Conservation (phyloP, 2,113 vertebrate genomes). For the Sander vitreus region DNA sequence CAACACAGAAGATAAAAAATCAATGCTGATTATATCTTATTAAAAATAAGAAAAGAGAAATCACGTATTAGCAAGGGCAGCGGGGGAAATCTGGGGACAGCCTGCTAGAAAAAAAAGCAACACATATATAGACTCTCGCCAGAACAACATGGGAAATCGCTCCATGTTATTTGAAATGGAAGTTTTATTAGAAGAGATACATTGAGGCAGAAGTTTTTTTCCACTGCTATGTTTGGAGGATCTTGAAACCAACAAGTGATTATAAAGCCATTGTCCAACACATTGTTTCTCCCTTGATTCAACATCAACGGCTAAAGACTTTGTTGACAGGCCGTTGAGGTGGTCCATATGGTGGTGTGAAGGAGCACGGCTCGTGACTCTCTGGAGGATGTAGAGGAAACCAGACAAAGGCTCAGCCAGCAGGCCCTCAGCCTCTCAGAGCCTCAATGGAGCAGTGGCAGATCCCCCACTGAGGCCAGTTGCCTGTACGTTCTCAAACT, state of each 20-base stretch:
- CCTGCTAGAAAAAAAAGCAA: background rate
- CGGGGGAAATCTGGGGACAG: background rate
- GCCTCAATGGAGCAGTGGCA: constrained; percentile 70
- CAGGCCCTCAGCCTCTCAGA: constrained; percentile 64
- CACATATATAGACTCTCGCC: background rate
- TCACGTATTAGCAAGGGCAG: background rate
- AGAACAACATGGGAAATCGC: background rate
- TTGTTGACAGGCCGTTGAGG: constrained; percentile 70
- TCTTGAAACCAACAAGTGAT: constrained; percentile 37
- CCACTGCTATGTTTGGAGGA: too few species aligned
- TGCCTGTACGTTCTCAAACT: constrained; percentile 69
- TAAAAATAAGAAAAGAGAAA: constrained; percentile 8
- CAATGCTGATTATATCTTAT: background rate
- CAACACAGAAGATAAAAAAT: constrained; percentile 3
- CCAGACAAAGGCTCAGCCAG: constrained; percentile 77
- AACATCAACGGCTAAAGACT: constrained; percentile 63
- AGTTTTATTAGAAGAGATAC: background rate
- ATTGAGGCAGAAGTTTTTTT: constrained; percentile 5
- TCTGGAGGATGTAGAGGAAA: constrained; percentile 68
- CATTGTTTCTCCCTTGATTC: constrained; percentile 61
- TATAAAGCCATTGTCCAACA: constrained; percentile 50
- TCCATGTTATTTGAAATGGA: constrained; percentile 8
- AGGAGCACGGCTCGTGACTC: constrained; percentile 65
- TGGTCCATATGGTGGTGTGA: constrained; percentile 75
- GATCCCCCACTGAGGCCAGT: constrained; percentile 72